Percentiles rank a stretch among this genome's conserved stretches.
These are phyloP conservation scores for Cyaniris semiargus DNA, from an alignment of 2,888 invertebrate genomes.

Conservation along the genomic window DNA sequence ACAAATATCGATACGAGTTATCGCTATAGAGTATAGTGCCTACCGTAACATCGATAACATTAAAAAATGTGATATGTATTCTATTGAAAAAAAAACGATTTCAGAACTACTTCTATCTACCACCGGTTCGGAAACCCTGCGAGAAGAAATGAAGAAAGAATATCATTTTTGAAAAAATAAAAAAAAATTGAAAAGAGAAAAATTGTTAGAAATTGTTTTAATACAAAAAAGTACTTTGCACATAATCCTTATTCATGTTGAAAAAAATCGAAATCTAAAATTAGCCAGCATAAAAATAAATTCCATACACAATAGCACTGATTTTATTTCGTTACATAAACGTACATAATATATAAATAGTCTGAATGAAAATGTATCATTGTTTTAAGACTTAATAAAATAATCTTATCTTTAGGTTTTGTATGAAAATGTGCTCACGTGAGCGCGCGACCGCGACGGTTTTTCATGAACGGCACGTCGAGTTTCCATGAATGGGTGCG, in stretches of 20 bases:
- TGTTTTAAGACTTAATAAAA: slow-evolving; percentile 32
- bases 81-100: neutral
- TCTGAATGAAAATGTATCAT: neutral
- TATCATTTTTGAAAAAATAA: neutral
- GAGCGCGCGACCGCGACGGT: slow-evolving; percentile 63
- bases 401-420: slow-evolving; percentile 50
- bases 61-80: neutral
- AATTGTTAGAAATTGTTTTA: no score
- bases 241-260: no score
- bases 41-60: slow-evolving; percentile 14
- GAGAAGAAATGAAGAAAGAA: neutral
- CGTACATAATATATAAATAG: neutral
- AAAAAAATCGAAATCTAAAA: neutral
- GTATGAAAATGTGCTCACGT: slow-evolving; percentile 65
- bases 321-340: neutral
- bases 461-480: slow-evolving; percentile 75
- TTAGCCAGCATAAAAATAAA: neutral
- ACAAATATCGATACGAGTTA: neutral
- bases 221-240: no score
- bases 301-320: neutral
- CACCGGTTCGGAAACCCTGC: neutral
- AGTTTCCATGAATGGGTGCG: slow-evolving; percentile 76
- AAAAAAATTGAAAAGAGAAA: neutral
- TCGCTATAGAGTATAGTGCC: neutral
- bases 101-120: neutral